Base-by-base conservation (phyloP, 2,113 vertebrate species). In the Osmerus mordax region DNA sequence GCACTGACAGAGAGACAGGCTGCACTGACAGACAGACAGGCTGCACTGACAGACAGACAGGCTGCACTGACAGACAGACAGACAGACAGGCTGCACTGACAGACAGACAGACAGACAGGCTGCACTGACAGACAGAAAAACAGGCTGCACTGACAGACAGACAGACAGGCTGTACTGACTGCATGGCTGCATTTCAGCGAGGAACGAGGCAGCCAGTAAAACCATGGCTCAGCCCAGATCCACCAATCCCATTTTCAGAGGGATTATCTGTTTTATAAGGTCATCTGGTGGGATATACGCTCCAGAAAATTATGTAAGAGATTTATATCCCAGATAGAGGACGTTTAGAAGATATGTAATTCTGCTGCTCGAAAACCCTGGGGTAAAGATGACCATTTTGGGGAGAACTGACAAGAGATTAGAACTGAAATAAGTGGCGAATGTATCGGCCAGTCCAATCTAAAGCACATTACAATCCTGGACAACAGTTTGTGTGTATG, bases 201-300 rank as follows among this genome's bases (percentile, higher is more conserved):
- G 61, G 63, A 9, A 1, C 53, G 58, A 47, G 4, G 64, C 11
- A 2, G 62, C 51, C 69, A 61, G n/a, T 61, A 41, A 69, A 59
- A 74, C 47, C 19, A 36, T 25, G 11, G 64, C 36, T 58, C 41
- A 19, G 25, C 51, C 59, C 59, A 62, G 63, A 59, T 58, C 60
- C 65, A 81, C 74, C 83, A 78, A 87, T 87, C 71, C 79, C 70
- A 77, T 83, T 85, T 82, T 80, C 69, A 77, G 77, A 81, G 69
- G 76, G 85, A 87, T 85, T 83, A 86, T 83, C 53, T 53, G 67
- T 73, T 80, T 82, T 79, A 11, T 83, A 78, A 82, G 79, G 81
- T 84, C 76, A 75, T 67, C 41, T 75, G 58, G 59, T 61, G 25
- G 72, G 69, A 56, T 73, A 12, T 65, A 69, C 71, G 85, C 81